Conservation (phyloP, 2,113 vertebrate species). For the Halcyon malimbica region DNA sequence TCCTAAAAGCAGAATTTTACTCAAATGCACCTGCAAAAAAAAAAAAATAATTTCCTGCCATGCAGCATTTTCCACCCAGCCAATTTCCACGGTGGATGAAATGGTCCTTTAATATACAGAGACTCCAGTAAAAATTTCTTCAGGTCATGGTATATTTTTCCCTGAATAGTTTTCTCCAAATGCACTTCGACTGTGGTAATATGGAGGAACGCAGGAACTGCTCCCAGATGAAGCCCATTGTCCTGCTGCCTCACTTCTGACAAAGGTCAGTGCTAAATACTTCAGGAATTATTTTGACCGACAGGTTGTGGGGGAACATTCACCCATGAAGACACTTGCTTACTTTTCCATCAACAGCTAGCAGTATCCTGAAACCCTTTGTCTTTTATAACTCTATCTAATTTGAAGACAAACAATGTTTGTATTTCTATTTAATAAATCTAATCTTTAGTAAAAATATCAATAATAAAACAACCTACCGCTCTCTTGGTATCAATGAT, state of each 20-base stretch:
- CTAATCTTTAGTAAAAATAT: background rate
- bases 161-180: background rate
- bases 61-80: background rate
- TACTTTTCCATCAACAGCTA: background rate
- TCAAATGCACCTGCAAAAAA: background rate
- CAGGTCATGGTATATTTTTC: background rate
- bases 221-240: background rate
- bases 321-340: background rate
- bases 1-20: background rate
- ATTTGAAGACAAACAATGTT: background rate
- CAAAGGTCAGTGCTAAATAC: background rate
- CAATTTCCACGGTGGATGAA: background rate
- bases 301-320: background rate
- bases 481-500: background rate
- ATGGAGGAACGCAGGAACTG: background rate
- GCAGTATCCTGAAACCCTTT: background rate
- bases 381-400: background rate
- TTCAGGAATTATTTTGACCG: background rate
- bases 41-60: background rate
- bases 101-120: background rate
- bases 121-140: background rate
- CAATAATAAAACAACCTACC: background rate
- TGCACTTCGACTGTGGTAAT: background rate
- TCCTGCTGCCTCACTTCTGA: background rate
- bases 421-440: conserved; percentile 13